Percentiles rank a stretch among this genome's conserved stretches.
These are phyloP conservation scores for Ceyx melanurus DNA, from an alignment of 2,113 vertebrate genomes.

Conservation along the genomic window DNA sequence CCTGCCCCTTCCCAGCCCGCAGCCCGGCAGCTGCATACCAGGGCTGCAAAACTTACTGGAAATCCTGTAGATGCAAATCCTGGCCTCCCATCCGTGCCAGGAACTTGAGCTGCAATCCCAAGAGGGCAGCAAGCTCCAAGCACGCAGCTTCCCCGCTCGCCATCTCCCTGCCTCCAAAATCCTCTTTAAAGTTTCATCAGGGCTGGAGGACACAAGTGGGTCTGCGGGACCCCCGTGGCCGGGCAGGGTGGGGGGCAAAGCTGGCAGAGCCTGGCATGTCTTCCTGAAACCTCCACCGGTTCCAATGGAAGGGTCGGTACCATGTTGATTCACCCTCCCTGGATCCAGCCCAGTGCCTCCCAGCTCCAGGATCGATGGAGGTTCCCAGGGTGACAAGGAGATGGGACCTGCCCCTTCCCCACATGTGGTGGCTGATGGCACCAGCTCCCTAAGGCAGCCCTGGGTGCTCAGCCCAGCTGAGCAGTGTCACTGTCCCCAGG, in stretches of 20 bases:
- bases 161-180: background rate
- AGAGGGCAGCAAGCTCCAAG: conserved; percentile 24
- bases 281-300: background rate
- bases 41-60: conserved; percentile 61
- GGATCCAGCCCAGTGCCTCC: background rate
- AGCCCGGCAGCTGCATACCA: background rate
- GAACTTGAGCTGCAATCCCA: conserved; percentile 54
- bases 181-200: background rate
- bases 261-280: fast-evolving
- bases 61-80: conserved; percentile 49
- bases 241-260: background rate
- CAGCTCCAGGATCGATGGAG: background rate
- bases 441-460: background rate
- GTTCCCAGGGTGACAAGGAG: background rate
- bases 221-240: fast-evolving
- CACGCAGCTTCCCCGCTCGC: background rate
- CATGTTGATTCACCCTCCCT: background rate
- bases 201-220: fast-evolving
- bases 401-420: background rate
- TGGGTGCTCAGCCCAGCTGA: background rate
- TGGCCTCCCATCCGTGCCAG: conserved; percentile 12
- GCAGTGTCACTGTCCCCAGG: fast-evolving
- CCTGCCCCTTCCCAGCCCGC: background rate
- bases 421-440: fast-evolving
- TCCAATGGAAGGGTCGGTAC: background rate